Percentiles rank a stretch among this genome's conserved stretches.
Evolutionary conservation across 2,888 invertebrate species (phyloP).

Genomic region (Tinea semifulvella): DNA sequence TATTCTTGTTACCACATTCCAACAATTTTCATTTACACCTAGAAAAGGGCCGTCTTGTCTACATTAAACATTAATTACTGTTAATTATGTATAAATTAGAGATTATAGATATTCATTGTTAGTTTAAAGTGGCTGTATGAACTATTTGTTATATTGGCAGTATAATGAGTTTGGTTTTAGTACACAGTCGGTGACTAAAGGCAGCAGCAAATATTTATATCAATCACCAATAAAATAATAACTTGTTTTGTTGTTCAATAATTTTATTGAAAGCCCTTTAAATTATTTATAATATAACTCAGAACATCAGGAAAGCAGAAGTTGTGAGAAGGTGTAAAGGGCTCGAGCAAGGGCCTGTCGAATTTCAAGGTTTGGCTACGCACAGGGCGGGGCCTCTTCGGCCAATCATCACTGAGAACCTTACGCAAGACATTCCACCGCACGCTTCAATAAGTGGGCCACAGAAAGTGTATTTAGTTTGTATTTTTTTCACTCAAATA

Average conservation of each 20-base stretch:
- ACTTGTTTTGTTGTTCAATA: slow-evolving; percentile 31
- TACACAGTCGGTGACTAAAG: too few species aligned
- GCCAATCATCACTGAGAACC: slow-evolving; percentile 42
- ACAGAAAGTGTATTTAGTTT: too few species aligned
- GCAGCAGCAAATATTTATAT: too few species aligned
- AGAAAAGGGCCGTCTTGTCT: too few species aligned
- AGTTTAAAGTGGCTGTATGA: too few species aligned
- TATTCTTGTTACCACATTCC: slow-evolving; percentile 57
- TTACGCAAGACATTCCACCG: slow-evolving; percentile 40
- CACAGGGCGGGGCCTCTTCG: slow-evolving; percentile 55
- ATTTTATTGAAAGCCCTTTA: slow-evolving; percentile 53
- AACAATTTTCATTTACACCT: slow-evolving; percentile 54
- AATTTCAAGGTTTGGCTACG: slow-evolving; percentile 56
- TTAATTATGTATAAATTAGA: too few species aligned
- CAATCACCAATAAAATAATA: slow-evolving; percentile 1
- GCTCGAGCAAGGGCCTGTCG: slow-evolving; percentile 48
- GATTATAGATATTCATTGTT: too few species aligned
- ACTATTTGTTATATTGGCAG: too few species aligned
- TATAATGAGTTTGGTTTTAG: too few species aligned
- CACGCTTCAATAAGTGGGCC: neutral
- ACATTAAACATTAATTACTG: too few species aligned
- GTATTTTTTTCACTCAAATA: too few species aligned
- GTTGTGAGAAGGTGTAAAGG: slow-evolving; percentile 47
- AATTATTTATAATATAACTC: slow-evolving; percentile 69
- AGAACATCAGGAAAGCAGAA: slow-evolving; percentile 53